Evolutionary conservation across 2,888 invertebrate genomes (phyloP).

Genomic region (Thalpophila matura): DNA sequence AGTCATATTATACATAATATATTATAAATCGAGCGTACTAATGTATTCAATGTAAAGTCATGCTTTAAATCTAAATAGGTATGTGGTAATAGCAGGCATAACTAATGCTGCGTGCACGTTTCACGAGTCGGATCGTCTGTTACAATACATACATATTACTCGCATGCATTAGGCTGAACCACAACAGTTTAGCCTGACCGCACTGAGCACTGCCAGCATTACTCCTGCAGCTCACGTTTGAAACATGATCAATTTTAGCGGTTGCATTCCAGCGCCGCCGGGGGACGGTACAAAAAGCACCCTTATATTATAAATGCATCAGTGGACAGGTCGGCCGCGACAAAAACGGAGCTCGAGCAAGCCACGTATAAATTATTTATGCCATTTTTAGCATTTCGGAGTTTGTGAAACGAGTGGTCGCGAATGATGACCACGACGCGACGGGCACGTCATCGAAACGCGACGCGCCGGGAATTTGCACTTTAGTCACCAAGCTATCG

Average conservation of each 20-base stretch:
- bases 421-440: constrained; percentile 68
- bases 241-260: constrained; percentile 90
- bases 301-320: constrained; percentile 91
- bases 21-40: constrained; percentile 15
- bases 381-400: constrained; percentile 90
- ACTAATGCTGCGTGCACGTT: constrained; percentile 68
- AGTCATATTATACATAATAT: constrained; percentile 13
- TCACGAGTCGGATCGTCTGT: constrained; percentile 40
- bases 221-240: constrained; percentile 87
- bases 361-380: constrained; percentile 90
- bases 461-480: constrained; percentile 60
- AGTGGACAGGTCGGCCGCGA: constrained; percentile 89
- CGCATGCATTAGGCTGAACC: constrained; percentile 65
- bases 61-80: constrained; percentile 52
- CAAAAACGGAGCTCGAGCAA: constrained; percentile 86
- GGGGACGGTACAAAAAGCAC: constrained; percentile 89
- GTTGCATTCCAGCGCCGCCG: constrained; percentile 87
- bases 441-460: constrained; percentile 65
- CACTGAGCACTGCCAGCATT: constrained; percentile 72
- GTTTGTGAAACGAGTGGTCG: constrained; percentile 77
- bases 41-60: constrained; percentile 41
- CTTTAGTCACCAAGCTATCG: constrained; percentile 48
- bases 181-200: constrained; percentile 67
- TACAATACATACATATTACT: constrained; percentile 55
- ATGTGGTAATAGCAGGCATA: constrained; percentile 58